A percentile compares a stretch with the other conserved stretches of the same genome.
Evolutionary conservation across 2,113 vertebrate species (phyloP).

Genomic region (Chionomys nivalis): DNA sequence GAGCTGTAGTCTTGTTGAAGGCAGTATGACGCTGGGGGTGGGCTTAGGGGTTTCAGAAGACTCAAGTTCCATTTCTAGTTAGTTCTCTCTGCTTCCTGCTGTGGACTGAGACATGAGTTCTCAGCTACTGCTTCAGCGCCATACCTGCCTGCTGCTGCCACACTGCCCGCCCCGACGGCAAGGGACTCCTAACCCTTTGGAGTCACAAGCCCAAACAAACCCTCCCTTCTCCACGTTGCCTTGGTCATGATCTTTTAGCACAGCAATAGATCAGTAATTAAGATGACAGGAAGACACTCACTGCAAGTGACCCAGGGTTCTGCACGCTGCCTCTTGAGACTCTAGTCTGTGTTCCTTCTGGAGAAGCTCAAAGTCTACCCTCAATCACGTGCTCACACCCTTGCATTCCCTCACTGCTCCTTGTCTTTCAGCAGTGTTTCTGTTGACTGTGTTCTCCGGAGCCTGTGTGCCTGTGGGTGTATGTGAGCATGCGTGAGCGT

Average conservation of each 20-base stretch:
- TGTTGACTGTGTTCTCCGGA: background rate
- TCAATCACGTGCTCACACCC: background rate
- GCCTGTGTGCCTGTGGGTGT: background rate
- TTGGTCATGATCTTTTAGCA: background rate
- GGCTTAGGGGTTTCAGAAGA: background rate
- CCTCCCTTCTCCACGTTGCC: background rate
- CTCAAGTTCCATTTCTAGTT: background rate
- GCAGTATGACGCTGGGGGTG: background rate
- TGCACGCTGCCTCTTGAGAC: background rate
- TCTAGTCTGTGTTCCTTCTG: background rate
- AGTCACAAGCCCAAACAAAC: background rate
- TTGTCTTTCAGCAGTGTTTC: background rate
- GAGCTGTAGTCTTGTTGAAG: background rate
- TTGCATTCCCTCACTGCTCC: background rate
- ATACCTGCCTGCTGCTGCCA: background rate
- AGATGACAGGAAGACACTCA: background rate
- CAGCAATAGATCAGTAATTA: background rate
- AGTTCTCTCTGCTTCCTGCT: background rate
- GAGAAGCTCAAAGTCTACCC: background rate
- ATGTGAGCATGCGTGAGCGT: background rate
- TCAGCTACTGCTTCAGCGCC: background rate
- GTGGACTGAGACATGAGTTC: background rate
- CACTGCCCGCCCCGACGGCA: background rate
- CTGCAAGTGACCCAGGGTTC: background rate
- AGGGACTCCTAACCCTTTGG: background rate